Evolutionary conservation across 2,113 vertebrate species (phyloP).

Genomic region (Vanacampus margaritifer): DNA sequence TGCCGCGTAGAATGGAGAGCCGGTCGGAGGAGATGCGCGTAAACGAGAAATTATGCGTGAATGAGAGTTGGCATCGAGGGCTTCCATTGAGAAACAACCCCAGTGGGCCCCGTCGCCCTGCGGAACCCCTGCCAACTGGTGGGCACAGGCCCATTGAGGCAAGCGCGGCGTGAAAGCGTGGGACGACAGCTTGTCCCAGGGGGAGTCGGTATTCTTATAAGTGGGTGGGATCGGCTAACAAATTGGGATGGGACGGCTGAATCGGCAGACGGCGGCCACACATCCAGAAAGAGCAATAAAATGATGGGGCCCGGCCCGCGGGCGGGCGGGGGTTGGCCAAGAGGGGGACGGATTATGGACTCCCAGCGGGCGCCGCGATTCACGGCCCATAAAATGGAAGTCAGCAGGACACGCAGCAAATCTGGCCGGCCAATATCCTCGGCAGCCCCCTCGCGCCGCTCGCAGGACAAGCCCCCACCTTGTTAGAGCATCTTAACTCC

Average conservation of each 20-base stretch:
- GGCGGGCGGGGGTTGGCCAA: not conserved
- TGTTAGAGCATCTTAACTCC: slow-evolving; percentile 50
- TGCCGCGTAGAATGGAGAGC: slow-evolving; percentile 43
- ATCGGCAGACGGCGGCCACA: slow-evolving; percentile 61
- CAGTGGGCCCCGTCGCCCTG: slow-evolving; percentile 44
- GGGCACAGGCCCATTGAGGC: slow-evolving; percentile 65
- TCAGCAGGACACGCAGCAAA: slow-evolving; percentile 73
- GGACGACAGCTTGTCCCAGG: slow-evolving; percentile 60
- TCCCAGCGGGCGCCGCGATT: slow-evolving; percentile 73
- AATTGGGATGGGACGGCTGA: slow-evolving; percentile 60
- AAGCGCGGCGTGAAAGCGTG: slow-evolving; percentile 57
- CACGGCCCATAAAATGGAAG: slow-evolving; percentile 72
- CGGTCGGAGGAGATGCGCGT: slow-evolving; percentile 33
- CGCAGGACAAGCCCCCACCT: slow-evolving; percentile 16
- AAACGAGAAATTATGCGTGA: slow-evolving; percentile 65
- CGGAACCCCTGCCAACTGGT: slow-evolving; percentile 49
- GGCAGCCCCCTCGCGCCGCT: slow-evolving; percentile 26
- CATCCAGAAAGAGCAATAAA: slow-evolving; percentile 62
- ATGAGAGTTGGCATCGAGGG: slow-evolving; percentile 56
- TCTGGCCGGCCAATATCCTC: slow-evolving; percentile 60
- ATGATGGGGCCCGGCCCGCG: slow-evolving; percentile 47
- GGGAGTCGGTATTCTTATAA: slow-evolving; percentile 45
- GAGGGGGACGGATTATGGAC: slow-evolving; percentile 70
- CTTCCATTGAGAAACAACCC: slow-evolving; percentile 61
- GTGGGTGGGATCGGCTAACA: slow-evolving; percentile 59